Evolutionary conservation across 2,113 vertebrate genomes (phyloP).

Genomic region (Engystomops pustulosus): DNA sequence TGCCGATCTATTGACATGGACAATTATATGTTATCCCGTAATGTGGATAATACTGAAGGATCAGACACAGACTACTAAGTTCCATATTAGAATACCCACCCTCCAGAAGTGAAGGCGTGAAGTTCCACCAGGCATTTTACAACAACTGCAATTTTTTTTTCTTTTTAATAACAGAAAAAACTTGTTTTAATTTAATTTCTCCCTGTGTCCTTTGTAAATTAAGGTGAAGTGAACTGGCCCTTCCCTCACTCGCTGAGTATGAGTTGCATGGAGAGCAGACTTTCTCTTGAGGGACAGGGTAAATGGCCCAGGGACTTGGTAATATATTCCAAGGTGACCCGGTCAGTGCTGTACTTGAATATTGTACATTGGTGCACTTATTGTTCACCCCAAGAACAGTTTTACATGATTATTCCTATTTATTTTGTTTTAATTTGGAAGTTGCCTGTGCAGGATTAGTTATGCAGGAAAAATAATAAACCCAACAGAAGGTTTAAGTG

Average conservation of each 20-base stretch:
- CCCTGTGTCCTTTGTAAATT: slow-evolving; percentile 82
- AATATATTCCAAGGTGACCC: slow-evolving; percentile 76
- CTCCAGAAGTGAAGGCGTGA: neutral
- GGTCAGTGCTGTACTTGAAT: slow-evolving; percentile 73
- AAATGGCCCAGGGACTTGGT: slow-evolving; percentile 65
- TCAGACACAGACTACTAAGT: slow-evolving; percentile 85
- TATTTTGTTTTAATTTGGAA: slow-evolving; percentile 98
- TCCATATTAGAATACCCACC: neutral
- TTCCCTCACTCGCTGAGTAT: slow-evolving; percentile 76
- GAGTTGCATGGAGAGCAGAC: slow-evolving; percentile 90
- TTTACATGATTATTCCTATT: slow-evolving; percentile 97
- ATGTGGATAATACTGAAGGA: slow-evolving; percentile 86
- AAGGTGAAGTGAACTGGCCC: slow-evolving; percentile 35
- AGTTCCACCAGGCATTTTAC: slow-evolving; percentile 43
- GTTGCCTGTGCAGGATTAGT: slow-evolving; percentile 87
- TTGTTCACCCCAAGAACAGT: slow-evolving; percentile 91
- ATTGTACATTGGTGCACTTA: slow-evolving; percentile 98
- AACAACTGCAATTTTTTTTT: slow-evolving; percentile 68
- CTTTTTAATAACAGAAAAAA: slow-evolving; percentile 63
- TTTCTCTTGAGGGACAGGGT: slow-evolving; percentile 60
- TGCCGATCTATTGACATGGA: slow-evolving; percentile 89
- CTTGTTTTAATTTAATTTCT: slow-evolving; percentile 73
- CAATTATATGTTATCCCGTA: slow-evolving; percentile 87
- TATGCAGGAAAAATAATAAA: slow-evolving; percentile 82
- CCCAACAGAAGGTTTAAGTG: slow-evolving; percentile 71